These are phyloP conservation scores for Upupa epops DNA, from an alignment of 2,113 vertebrate genomes.

Conservation along the genomic window DNA sequence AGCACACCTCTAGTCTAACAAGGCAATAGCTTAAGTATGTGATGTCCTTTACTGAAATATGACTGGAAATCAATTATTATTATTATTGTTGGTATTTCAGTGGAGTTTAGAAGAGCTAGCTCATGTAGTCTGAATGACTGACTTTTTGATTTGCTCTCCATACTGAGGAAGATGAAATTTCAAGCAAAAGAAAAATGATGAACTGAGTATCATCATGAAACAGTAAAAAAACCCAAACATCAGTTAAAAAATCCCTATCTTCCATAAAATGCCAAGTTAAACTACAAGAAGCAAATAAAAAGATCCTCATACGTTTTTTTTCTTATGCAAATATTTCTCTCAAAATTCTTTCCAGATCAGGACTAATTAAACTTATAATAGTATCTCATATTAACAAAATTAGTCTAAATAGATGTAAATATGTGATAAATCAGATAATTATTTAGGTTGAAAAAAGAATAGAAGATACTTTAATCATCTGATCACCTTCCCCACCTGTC, in stretches of 20 bases:
- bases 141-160: slow-evolving; percentile 25
- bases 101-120: neutral
- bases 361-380: neutral
- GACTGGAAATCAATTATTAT: slow-evolving; percentile 44
- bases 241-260: neutral
- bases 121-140: neutral
- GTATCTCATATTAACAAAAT: neutral
- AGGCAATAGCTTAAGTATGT: slow-evolving; percentile 9
- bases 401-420: neutral
- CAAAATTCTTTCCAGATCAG: neutral
- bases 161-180: neutral
- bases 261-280: neutral
- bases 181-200: neutral
- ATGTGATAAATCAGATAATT: neutral
- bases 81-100: slow-evolving; percentile 21
- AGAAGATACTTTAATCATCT: neutral
- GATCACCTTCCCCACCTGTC: neutral
- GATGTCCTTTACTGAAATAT: neutral
- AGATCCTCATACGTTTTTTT: rapidly evolving
- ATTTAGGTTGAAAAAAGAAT: neutral
- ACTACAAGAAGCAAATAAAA: neutral
- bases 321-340: neutral
- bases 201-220: neutral
- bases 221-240: neutral
- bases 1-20: slow-evolving; percentile 1